A percentile compares a stretch with the other conserved stretches of the same genome.
phyloP scores from a whole-genome alignment of 2,797 vertebrate genomes.

The Fringilla coelebs region DNA sequence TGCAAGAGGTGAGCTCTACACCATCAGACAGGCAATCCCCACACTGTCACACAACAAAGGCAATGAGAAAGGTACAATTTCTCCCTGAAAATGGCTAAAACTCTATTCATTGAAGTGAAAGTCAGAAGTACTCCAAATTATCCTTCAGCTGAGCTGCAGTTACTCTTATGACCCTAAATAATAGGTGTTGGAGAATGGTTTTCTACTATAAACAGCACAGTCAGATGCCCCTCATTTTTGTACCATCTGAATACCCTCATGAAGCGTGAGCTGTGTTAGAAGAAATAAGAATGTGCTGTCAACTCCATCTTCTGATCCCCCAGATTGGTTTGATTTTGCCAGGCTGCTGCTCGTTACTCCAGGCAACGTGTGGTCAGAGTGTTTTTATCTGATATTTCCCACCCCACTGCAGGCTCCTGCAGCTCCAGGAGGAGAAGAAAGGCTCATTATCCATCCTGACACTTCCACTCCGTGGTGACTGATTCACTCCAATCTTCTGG shows the following conservation, averaged over 20 bases:
- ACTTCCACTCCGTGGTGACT: not conserved
- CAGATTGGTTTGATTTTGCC: not conserved
- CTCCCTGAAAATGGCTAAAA: not conserved
- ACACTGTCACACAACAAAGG: not conserved
- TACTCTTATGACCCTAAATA: not conserved
- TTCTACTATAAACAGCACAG: not conserved
- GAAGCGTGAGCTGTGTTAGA: not conserved
- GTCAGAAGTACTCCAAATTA: not conserved
- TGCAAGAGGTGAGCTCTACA: not conserved
- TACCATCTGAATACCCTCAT: not conserved
- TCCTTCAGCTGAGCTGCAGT: not conserved
- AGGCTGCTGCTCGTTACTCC: not conserved
- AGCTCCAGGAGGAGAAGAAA: not conserved
- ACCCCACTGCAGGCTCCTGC: not conserved
- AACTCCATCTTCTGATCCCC: not conserved
- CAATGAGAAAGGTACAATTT: not conserved
- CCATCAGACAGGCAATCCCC: not conserved
- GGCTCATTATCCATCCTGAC: slow-evolving; percentile 31
- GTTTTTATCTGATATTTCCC: not conserved
- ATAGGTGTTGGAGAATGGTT: not conserved
- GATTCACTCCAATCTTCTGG: not conserved
- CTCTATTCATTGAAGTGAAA: not conserved
- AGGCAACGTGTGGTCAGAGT: not conserved
- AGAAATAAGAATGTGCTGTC: not conserved
- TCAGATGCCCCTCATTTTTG: not conserved